phyloP scores from a whole-genome alignment of 2,888 invertebrate genomes.

The Formica aserva region DNA sequence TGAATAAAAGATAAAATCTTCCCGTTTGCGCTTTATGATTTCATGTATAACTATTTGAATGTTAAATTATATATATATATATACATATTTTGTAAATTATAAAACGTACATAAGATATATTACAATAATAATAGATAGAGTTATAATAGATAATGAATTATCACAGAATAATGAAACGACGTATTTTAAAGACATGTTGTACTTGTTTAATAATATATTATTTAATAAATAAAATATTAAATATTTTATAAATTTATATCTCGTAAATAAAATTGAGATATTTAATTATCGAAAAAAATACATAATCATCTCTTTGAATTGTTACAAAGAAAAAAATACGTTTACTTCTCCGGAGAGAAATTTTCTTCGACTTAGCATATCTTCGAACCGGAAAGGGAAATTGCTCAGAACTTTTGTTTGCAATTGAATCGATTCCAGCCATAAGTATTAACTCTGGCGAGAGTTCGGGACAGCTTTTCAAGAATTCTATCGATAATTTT shows the following conservation, averaged over 20 bases:
- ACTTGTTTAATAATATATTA: not conserved
- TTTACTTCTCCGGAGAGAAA: not conserved
- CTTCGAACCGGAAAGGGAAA: slow-evolving; percentile 34
- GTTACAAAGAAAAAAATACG: not conserved
- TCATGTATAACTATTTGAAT: not conserved
- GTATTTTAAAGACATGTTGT: not conserved
- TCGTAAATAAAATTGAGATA: not conserved
- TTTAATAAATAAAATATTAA: not conserved
- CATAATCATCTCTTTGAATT: not conserved
- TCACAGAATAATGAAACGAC: not conserved
- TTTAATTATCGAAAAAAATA: slow-evolving; percentile 11
- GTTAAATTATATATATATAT: too few relatives aligned
- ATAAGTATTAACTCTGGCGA: slow-evolving; percentile 46
- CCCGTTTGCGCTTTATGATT: not conserved
- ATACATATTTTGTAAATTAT: not conserved
- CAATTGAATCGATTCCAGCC: slow-evolving; percentile 41
- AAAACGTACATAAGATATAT: not conserved
- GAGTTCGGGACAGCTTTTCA: slow-evolving; percentile 17
- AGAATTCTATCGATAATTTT: slow-evolving; percentile 36
- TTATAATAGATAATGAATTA: not conserved
- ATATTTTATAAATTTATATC: not conserved
- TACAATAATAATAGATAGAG: not conserved
- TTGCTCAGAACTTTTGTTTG: slow-evolving; percentile 47
- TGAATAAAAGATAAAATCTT: slow-evolving; percentile 48
- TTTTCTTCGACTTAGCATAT: slow-evolving; percentile 22